These are phyloP conservation scores for Fopius arisanus DNA, from an alignment of 1,140 invertebrate species.

Conservation along the genomic window DNA sequence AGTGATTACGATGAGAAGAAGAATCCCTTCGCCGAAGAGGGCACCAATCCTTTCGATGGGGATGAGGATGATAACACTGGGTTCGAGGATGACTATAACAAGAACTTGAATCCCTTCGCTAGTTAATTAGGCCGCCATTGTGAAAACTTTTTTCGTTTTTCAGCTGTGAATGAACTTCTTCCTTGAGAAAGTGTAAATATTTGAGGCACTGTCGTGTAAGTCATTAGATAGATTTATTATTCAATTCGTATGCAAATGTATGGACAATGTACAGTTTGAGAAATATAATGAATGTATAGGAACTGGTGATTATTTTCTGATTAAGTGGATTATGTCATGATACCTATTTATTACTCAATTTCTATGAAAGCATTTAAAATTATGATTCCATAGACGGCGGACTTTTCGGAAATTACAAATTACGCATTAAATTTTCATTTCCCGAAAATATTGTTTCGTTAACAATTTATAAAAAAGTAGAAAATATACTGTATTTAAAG, in stretches of 20 bases:
- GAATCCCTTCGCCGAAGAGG: slow-evolving; percentile 68
- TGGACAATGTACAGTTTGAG: not conserved
- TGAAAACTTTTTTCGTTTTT: too few relatives aligned
- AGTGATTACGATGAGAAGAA: slow-evolving; percentile 69
- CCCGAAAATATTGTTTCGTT: too few relatives aligned
- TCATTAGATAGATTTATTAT: not conserved
- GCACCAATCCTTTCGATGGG: slow-evolving; percentile 57
- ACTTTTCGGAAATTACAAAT: too few relatives aligned
- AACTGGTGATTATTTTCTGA: not conserved
- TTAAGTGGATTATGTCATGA: not conserved
- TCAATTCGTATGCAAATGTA: not conserved
- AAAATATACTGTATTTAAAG: too few relatives aligned
- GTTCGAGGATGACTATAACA: slow-evolving; percentile 67
- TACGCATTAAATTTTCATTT: too few relatives aligned
- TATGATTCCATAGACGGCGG: too few relatives aligned
- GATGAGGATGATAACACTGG: slow-evolving; percentile 61
- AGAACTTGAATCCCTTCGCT: slow-evolving; percentile 73
- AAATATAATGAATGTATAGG: not conserved
- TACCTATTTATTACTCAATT: not conserved
- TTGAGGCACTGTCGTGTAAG: not conserved
- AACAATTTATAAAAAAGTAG: too few relatives aligned
- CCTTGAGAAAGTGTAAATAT: too few relatives aligned
- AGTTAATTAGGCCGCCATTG: slow-evolving; percentile 36
- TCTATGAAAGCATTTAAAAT: too few relatives aligned
- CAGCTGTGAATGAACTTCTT: too few relatives aligned